phyloP scores from a whole-genome alignment of 2,888 invertebrate species.

The Plagodis pulveraria region DNA sequence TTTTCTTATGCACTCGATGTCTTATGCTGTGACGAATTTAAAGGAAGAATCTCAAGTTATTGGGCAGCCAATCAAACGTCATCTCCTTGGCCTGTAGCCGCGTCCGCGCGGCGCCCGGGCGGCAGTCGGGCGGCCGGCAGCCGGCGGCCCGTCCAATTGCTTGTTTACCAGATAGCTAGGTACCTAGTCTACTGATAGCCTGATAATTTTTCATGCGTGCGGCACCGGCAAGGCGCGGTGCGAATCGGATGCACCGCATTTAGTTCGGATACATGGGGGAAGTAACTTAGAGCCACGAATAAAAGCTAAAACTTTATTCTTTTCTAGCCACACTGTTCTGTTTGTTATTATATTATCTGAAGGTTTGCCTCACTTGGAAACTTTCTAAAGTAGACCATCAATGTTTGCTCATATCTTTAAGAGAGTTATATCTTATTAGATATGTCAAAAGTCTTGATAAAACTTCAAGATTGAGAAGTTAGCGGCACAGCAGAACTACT shows the following conservation, averaged over 20 bases:
- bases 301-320: too few species aligned
- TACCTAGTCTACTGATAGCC: constrained; percentile 5
- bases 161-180: constrained; percentile 20
- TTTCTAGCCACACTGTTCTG: too few species aligned
- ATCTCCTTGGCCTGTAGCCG: constrained; percentile 24
- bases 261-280: background rate
- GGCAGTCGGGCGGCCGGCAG: constrained; percentile 12
- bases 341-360: too few species aligned
- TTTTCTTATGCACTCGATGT: background rate
- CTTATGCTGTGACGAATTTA: background rate
- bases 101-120: constrained; percentile 28
- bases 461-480: too few species aligned
- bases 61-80: constrained; percentile 27
- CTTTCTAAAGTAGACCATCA: too few species aligned
- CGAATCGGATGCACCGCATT: background rate
- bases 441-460: too few species aligned
- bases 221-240: constrained; percentile 2
- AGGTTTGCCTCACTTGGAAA: too few species aligned
- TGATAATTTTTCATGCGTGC: constrained; percentile 7
- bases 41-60: constrained; percentile 3
- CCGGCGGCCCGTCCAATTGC: constrained; percentile 10
- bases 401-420: too few species aligned
- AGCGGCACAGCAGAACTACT: too few species aligned
- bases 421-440: too few species aligned
- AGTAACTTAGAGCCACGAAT: too few species aligned